A percentile compares a stretch with the other conserved stretches of the same genome.
phyloP scores from a whole-genome alignment of 2,797 vertebrate species.

The Remorina albescens region DNA sequence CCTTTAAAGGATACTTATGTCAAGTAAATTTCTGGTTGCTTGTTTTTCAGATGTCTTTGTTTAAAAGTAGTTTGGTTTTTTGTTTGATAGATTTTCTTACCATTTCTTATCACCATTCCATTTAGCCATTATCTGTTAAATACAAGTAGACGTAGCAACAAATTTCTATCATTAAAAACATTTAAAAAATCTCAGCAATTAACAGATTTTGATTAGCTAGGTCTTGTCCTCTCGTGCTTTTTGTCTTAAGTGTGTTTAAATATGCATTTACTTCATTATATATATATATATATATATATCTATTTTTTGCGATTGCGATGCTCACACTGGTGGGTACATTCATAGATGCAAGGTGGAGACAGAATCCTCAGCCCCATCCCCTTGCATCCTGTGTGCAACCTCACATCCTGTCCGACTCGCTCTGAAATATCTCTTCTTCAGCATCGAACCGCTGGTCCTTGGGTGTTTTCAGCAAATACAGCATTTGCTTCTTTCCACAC shows the following conservation, averaged over 20 bases:
- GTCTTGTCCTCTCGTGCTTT: slow-evolving; percentile 62
- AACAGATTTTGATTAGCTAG: slow-evolving; percentile 68
- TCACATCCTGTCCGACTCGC: slow-evolving; percentile 44
- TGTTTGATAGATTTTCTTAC: slow-evolving; percentile 35
- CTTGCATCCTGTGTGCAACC: slow-evolving; percentile 44
- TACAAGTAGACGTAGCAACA: slow-evolving; percentile 74
- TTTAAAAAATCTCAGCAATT: slow-evolving; percentile 75
- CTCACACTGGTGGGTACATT: slow-evolving; percentile 82
- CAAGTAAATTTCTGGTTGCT: slow-evolving; percentile 65
- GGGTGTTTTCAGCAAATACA: slow-evolving; percentile 27
- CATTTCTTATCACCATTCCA: slow-evolving; percentile 52
- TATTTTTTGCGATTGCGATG: slow-evolving; percentile 56
- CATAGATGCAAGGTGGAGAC: slow-evolving; percentile 71
- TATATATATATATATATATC: slow-evolving; percentile 61
- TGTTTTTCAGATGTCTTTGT: slow-evolving; percentile 43
- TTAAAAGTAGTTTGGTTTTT: slow-evolving; percentile 37
- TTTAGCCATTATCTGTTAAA: slow-evolving; percentile 66
- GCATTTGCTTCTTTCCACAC: slow-evolving; percentile 33
- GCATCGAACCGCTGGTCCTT: slow-evolving; percentile 29
- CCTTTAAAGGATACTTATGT: slow-evolving; percentile 68
- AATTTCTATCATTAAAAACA: slow-evolving; percentile 78
- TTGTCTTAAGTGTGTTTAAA: slow-evolving; percentile 69
- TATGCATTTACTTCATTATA: slow-evolving; percentile 69
- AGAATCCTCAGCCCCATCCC: slow-evolving; percentile 54
- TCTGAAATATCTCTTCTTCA: slow-evolving; percentile 22